Evolutionary conservation across 2,113 vertebrate species (phyloP), one percentile per base, ranked within the genome.

Genomic region (Rallus limicola): DNA sequence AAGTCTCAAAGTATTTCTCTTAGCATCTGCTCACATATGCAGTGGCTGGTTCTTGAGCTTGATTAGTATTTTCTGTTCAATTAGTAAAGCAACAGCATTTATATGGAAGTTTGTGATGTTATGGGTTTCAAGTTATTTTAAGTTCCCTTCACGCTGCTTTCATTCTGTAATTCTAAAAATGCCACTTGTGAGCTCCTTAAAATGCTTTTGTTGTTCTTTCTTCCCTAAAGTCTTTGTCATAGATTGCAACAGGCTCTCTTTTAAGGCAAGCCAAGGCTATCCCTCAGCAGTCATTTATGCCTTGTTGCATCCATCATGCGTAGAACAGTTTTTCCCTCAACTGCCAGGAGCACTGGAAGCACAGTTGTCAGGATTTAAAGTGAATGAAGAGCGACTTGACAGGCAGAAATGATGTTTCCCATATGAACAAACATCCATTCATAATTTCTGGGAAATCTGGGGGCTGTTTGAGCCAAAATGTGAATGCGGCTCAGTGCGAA

Each of bases 291-390:
- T 78, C 28, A 44, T 94, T 92, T 92, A 77, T 78, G 85, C 85
- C 88, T 96, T 80, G 60, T 94, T 96, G 75, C 79, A 92, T 95
- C 82, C 59, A 67, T 96, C 94, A 94, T 78, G 29, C 74, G 60
- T 77, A 83, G 78, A 67, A 65, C 28, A 80, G 79, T 55, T 76
- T 86, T 48, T 95, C 55, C 86, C 75, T 90, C 67, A 67, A 48
- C 71, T 81, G 87, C 78, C 68, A 83, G 64, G 29, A 88, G 88
- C 88, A 67, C 55, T 91, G 75, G 64, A 86, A 83, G 46, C 82
- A 77, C 60, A 67, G 55, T 67, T 88, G 90, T 88, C 59, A 90
- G 79, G 79, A 94, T 88, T 94, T 92, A 88, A 92, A 81, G 76
- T 92, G 94, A 90, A 92, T 67, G 60, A 88, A 86, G 71, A 70